These are phyloP conservation scores for Ormia ochracea DNA, from an alignment of 2,888 invertebrate genomes.

Conservation along the genomic window DNA sequence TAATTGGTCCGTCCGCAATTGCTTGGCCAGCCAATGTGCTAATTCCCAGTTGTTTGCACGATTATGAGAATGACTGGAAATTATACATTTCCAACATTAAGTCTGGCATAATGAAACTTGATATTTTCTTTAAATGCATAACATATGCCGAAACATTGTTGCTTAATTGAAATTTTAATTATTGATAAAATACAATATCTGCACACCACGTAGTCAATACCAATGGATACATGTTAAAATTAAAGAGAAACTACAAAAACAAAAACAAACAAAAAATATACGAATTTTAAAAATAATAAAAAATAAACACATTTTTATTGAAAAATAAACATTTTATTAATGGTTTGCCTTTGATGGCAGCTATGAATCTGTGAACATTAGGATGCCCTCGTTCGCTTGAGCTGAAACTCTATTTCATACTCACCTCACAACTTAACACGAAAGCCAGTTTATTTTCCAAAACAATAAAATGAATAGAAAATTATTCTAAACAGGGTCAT, in stretches of 20 bases:
- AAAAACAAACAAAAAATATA: neutral
- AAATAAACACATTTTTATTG: constrained; percentile 5
- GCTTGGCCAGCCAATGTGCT: neutral
- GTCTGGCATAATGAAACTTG: constrained; percentile 43
- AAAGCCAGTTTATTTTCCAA: no score
- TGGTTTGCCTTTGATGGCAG: neutral
- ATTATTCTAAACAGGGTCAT: no score
- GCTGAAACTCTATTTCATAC: no score
- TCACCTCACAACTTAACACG: no score
- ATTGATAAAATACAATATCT: constrained; percentile 53
- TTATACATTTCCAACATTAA: constrained; percentile 1
- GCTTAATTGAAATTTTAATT: constrained; percentile 56
- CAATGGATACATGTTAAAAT: constrained; percentile 8
- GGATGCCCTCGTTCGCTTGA: neutral
- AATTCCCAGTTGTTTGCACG: neutral
- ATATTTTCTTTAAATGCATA: constrained; percentile 50
- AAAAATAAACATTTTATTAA: neutral
- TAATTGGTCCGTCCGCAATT: neutral
- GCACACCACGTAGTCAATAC: constrained; percentile 23
- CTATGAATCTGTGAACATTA: neutral
- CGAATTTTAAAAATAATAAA: neutral
- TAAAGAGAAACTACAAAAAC: constrained; percentile 23
- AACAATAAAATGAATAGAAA: no score
- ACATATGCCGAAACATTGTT: constrained; percentile 56
- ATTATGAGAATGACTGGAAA: neutral